A percentile compares a stretch with the other conserved stretches of the same genome.
These are phyloP conservation scores for Euschistus heros DNA, from an alignment of 1,140 invertebrate genomes.

Conservation along the genomic window DNA sequence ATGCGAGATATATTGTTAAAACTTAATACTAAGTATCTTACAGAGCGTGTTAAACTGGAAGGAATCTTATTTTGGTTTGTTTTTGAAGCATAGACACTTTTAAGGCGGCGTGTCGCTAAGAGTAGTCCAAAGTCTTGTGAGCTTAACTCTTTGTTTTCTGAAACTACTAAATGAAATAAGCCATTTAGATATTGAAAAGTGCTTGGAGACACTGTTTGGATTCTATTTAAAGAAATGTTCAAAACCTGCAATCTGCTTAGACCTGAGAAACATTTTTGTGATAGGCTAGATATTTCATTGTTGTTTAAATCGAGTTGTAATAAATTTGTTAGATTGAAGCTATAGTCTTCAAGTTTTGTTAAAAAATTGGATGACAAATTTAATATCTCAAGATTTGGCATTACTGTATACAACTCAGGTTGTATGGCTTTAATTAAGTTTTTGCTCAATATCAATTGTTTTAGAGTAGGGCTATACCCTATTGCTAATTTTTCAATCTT, in stretches of 20 bases:
- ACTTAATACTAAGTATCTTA: constrained; percentile 63
- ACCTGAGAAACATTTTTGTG: constrained; percentile 44
- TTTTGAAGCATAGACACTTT: constrained; percentile 70
- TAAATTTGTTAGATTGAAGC: constrained; percentile 39
- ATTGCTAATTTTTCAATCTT: constrained; percentile 12
- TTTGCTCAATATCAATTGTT: constrained; percentile 16
- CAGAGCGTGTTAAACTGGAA: constrained; percentile 69
- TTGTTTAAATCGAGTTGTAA: constrained; percentile 49
- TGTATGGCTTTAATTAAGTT: constrained; percentile 17
- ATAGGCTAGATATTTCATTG: constrained; percentile 49
- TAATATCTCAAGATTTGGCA: constrained; percentile 27
- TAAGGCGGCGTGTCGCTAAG: constrained; percentile 43
- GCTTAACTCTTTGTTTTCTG: constrained; percentile 28
- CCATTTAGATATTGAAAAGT: constrained; percentile 38
- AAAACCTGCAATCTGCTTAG: constrained; percentile 50
- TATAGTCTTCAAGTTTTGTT: constrained; percentile 36
- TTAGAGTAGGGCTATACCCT: constrained; percentile 14
- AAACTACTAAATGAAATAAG: constrained; percentile 56
- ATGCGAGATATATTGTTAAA: constrained; percentile 64
- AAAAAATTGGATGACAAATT: constrained; percentile 43
- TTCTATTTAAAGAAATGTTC: constrained; percentile 36
- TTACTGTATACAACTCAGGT: background rate
- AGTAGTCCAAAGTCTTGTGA: constrained; percentile 27
- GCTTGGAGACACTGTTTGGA: constrained; percentile 39
- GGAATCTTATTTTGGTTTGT: constrained; percentile 70